A percentile compares a stretch with the other conserved stretches of the same genome.
Evolutionary conservation across 2,113 vertebrate species (phyloP).

Genomic region (Aythya baeri): DNA sequence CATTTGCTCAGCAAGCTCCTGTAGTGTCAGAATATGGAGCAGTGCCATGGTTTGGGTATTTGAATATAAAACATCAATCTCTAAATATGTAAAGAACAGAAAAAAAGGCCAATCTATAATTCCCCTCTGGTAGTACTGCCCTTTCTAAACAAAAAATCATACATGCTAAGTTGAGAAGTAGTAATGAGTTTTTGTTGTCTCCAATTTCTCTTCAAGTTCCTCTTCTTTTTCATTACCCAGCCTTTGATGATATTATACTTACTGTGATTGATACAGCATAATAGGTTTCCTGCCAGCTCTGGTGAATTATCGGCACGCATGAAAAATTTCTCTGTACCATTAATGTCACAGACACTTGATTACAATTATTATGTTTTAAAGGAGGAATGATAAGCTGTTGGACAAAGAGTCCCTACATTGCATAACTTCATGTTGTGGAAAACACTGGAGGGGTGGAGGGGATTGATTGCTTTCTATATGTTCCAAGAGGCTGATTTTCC

Average conservation of each 20-base stretch:
- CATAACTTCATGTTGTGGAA: not conserved
- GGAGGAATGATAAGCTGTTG: not conserved
- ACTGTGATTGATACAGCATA: not conserved
- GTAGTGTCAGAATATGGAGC: not conserved
- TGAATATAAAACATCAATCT: not conserved
- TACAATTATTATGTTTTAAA: not conserved
- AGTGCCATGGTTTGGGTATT: not conserved
- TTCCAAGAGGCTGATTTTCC: not conserved
- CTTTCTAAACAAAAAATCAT: not conserved
- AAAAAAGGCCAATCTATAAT: not conserved
- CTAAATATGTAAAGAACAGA: not conserved
- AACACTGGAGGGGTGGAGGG: fast-evolving
- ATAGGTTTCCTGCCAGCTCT: not conserved
- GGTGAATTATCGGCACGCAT: not conserved
- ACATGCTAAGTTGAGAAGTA: not conserved
- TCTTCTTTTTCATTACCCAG: not conserved
- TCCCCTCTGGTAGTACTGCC: not conserved
- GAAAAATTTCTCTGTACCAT: not conserved
- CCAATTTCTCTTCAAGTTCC: not conserved
- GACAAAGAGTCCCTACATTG: not conserved
- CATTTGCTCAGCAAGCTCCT: not conserved
- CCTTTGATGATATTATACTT: not conserved
- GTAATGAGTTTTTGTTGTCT: not conserved
- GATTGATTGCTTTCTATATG: not conserved
- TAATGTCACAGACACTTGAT: not conserved